Evolutionary conservation across 2,888 invertebrate genomes (phyloP), one percentile per base, ranked within the genome.

Genomic region (Nowickia ferox): DNA sequence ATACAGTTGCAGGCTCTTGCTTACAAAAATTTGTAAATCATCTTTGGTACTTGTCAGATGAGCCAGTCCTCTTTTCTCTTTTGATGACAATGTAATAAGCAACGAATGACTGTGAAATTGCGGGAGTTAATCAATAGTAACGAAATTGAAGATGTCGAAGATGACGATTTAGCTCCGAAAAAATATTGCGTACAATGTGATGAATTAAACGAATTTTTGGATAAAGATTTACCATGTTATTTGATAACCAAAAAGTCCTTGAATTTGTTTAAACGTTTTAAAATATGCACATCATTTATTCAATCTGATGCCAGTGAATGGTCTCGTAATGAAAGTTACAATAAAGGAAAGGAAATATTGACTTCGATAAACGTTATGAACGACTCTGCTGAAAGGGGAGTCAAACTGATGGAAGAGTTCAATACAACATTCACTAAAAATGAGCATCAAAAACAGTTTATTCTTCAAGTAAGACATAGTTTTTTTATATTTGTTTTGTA

Each of bases 21-120:
- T n/a, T n/a, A n/a, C n/a, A n/a, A 38, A 59, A 59, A 15, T 59
- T 59, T 59, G 10, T 59, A 59, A 59, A 59, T 59, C 59, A 59
- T 59, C 59, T 59, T 30, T 59, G 59, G 5, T 59, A 59, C 19
- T 55, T 19, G 11, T 13, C 59, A 17, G 53, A 17, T 53, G 53
- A 53, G 53, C 17, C 53, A 53, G 5, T 53, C 17, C 53, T 53
- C 53, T 53, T 48, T 48, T 48, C 48, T 13, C 48, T 53, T 53
- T 53, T 53, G 53, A 53, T 53, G 53, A 53, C 13, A 53, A 48
- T 48, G 48, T 48, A 48, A n/a, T n/a, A n/a, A n/a, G n/a, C n/a
- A 8, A 48, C 48, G 48, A 48, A 48, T 48, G 48, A 48, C 48
- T n/a, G n/a, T n/a, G n/a, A 30, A 30, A 30, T 30, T 30, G 30